Percentiles rank a stretch among this genome's conserved stretches.
Evolutionary conservation across 2,888 invertebrate species (phyloP).

Genomic region (Philonicus albiceps): DNA sequence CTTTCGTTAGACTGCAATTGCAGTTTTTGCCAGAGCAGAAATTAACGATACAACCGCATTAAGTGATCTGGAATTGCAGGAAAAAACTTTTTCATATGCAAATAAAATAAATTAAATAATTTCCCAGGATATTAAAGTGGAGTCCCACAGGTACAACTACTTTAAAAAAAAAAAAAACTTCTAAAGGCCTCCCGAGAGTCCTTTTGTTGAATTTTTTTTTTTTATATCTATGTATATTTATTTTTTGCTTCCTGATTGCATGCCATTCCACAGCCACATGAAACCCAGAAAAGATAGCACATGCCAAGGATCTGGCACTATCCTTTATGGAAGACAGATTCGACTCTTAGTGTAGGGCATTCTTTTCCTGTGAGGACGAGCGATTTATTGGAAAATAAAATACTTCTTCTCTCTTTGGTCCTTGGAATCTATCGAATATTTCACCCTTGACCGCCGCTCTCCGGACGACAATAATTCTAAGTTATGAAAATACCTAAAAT

Average conservation of each 20-base stretch:
- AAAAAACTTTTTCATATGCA: neutral
- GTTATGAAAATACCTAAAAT: slow-evolving; percentile 34
- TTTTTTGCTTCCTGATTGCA: neutral
- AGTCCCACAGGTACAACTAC: neutral
- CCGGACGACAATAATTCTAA: slow-evolving; percentile 3
- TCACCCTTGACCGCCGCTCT: slow-evolving; percentile 18
- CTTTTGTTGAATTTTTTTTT: neutral
- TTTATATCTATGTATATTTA: neutral
- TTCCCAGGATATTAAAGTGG: neutral
- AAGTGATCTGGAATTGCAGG: neutral
- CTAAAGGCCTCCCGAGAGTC: neutral
- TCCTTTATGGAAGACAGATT: neutral
- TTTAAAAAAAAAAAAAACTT: neutral
- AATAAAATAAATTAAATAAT: neutral
- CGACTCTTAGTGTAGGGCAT: neutral
- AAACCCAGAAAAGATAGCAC: neutral
- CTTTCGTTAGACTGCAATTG: too few relatives aligned
- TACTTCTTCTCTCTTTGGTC: neutral
- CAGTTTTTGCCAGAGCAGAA: neutral
- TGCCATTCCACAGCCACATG: slow-evolving; percentile 2
- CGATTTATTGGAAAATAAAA: slow-evolving; percentile 32
- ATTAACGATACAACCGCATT: neutral
- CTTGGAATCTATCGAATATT: slow-evolving; percentile 22
- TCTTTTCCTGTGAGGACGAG: neutral
- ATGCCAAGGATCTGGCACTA: neutral